A percentile compares a stretch with the other conserved stretches of the same genome.
Evolutionary conservation across 2,797 vertebrate genomes (phyloP).

Genomic region (Spea hammondii): DNA sequence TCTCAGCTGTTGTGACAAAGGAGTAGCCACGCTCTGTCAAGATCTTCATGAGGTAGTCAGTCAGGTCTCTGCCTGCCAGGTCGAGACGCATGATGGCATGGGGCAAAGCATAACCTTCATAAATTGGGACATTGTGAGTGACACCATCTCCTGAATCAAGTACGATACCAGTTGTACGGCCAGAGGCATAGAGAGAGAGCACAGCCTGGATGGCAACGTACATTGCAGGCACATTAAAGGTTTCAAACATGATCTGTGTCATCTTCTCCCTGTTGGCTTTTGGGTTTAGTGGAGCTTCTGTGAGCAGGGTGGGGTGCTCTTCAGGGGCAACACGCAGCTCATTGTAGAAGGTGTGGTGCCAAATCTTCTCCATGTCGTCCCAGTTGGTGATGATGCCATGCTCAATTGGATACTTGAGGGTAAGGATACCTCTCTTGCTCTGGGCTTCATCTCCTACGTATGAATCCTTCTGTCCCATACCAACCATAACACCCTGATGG

Average conservation of each 20-base stretch:
- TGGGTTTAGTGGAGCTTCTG: slow-evolving; percentile 73
- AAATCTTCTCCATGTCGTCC: slow-evolving; percentile 67
- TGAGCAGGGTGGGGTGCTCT: slow-evolving; percentile 74
- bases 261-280: slow-evolving; percentile 76
- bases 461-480: slow-evolving; percentile 56
- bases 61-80: slow-evolving; percentile 59
- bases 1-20: slow-evolving; percentile 64
- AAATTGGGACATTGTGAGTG: slow-evolving; percentile 59
- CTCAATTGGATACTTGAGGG: slow-evolving; percentile 56
- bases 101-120: slow-evolving; percentile 60
- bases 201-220: slow-evolving; percentile 69
- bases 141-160: slow-evolving; percentile 60
- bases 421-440: slow-evolving; percentile 55
- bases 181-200: slow-evolving; percentile 69
- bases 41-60: slow-evolving; percentile 68
- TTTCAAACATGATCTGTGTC: slow-evolving; percentile 78
- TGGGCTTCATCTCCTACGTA: slow-evolving; percentile 59
- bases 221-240: slow-evolving; percentile 70
- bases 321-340: slow-evolving; percentile 71
- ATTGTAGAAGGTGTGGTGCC: slow-evolving; percentile 62
- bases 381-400: slow-evolving; percentile 59
- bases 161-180: slow-evolving; percentile 66
- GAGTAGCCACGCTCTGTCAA: slow-evolving; percentile 68
- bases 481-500: slow-evolving; percentile 59
- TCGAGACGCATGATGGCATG: slow-evolving; percentile 63